phyloP scores from a whole-genome alignment of 92 coral and sea anemone genomes.

The Siderastrea siderea region DNA sequence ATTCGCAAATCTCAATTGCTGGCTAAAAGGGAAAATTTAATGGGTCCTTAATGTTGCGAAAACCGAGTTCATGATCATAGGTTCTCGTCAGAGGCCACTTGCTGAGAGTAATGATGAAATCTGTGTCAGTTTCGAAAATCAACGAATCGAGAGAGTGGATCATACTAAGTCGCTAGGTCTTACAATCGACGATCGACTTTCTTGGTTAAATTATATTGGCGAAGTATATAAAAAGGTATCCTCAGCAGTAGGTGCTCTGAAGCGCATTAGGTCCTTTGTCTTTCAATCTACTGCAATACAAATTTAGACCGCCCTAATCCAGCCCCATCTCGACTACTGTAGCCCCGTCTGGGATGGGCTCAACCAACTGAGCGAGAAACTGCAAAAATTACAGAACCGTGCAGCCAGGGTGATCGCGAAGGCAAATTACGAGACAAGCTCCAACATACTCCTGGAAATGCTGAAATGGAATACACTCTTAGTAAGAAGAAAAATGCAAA shows the following conservation, averaged over 20 bases:
- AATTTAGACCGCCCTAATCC: constrained; percentile 31
- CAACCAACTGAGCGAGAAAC: too few species aligned
- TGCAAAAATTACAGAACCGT: too few species aligned
- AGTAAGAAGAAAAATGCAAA: neutral
- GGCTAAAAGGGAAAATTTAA: constrained; percentile 15
- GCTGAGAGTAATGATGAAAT: constrained; percentile 28
- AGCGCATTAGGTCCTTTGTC: constrained; percentile 34
- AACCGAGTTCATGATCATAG: constrained; percentile 8
- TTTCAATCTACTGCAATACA: constrained; percentile 37
- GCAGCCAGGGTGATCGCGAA: too few species aligned
- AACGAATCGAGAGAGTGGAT: constrained; percentile 27
- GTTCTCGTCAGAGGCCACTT: constrained; percentile 26
- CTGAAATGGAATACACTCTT: neutral
- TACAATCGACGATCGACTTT: constrained; percentile 24
- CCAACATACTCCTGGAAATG: too few species aligned
- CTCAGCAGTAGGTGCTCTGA: constrained; percentile 37
- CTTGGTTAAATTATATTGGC: constrained; percentile 4
- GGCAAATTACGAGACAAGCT: too few species aligned
- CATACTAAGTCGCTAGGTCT: constrained; percentile 33
- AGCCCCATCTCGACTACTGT: neutral
- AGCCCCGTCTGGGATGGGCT: too few species aligned
- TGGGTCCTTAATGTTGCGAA: constrained; percentile 5
- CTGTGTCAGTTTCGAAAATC: neutral
- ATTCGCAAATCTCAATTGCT: constrained; percentile 17
- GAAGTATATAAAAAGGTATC: constrained; percentile 23